Percentiles rank a stretch among this genome's conserved stretches.
Evolutionary conservation across 1,140 invertebrate genomes (phyloP).

Genomic region (Hyles euphorbiae): DNA sequence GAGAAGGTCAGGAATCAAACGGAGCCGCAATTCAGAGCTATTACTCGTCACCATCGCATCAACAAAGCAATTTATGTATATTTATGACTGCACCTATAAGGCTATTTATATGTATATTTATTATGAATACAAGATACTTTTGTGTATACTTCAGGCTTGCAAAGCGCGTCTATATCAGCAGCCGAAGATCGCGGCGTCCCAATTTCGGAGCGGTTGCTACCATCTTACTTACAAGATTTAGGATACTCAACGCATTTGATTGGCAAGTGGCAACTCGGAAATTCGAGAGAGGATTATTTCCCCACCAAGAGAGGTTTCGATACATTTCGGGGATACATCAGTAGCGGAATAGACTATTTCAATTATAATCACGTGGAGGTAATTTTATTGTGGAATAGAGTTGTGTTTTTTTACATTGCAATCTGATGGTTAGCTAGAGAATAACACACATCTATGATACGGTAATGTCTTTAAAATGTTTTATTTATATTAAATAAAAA

Average conservation of each 20-base stretch:
- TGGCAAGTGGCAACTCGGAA: constrained; percentile 93
- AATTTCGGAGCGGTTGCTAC: constrained; percentile 80
- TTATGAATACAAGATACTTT: too few relatives aligned
- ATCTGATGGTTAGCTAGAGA: too few relatives aligned
- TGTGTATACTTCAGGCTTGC: constrained; percentile 77
- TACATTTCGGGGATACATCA: constrained; percentile 87
- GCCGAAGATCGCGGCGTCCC: constrained; percentile 83
- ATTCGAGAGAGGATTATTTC: constrained; percentile 80
- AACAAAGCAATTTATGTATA: too few relatives aligned
- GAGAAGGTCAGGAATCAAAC: too few relatives aligned
- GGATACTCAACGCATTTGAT: constrained; percentile 88
- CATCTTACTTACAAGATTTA: constrained; percentile 81
- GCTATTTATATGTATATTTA: too few relatives aligned
- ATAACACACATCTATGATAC: too few relatives aligned
- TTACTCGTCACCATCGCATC: too few relatives aligned
- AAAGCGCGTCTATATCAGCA: constrained; percentile 83
- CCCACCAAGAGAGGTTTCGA: constrained; percentile 87
- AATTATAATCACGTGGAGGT: constrained; percentile 78
- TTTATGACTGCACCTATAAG: too few relatives aligned
- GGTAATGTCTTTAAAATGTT: too few relatives aligned
- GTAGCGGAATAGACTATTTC: constrained; percentile 87
- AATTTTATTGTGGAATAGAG: not conserved
- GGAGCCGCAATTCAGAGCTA: too few relatives aligned
- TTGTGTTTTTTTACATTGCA: too few relatives aligned
- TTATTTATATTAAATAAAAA: too few relatives aligned